These are phyloP conservation scores for Nomada fucata DNA, from an alignment of 2,888 invertebrate species.

Conservation along the genomic window DNA sequence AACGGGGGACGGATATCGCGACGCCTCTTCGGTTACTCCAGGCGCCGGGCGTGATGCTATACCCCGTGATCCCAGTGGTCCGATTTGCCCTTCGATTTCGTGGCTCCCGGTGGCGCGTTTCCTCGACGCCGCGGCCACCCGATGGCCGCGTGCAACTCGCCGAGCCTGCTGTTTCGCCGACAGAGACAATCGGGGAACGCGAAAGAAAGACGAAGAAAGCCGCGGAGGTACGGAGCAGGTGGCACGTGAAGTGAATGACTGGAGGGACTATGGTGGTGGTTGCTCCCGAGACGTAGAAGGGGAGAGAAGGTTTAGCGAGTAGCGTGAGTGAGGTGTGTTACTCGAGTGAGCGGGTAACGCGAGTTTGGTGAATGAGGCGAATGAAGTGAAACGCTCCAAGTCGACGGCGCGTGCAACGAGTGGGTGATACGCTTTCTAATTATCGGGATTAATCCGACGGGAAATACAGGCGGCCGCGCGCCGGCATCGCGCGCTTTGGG, in stretches of 20 bases:
- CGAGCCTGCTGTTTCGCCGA: constrained; percentile 33
- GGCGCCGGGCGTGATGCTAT: constrained; percentile 6
- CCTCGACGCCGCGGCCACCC: constrained; percentile 49
- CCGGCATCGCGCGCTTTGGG: constrained; percentile 61
- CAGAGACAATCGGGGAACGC: background rate
- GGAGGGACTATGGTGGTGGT: constrained; percentile 61
- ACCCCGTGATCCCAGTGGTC: constrained; percentile 36
- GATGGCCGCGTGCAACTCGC: constrained; percentile 19
- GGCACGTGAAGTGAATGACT: constrained; percentile 73
- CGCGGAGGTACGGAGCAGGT: constrained; percentile 63
- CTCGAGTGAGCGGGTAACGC: constrained; percentile 76
- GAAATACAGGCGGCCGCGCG: constrained; percentile 65
- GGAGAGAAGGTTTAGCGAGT: constrained; percentile 65
- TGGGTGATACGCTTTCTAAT: constrained; percentile 81
- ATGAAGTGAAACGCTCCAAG: constrained; percentile 78
- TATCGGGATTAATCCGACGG: constrained; percentile 75
- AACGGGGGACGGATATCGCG: constrained; percentile 13
- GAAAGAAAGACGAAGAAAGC: constrained; percentile 28
- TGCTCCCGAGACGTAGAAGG: constrained; percentile 54
- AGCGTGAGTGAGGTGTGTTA: constrained; percentile 68
- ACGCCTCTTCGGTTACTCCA: constrained; percentile 5
- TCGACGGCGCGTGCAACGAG: constrained; percentile 77
- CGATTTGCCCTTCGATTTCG: constrained; percentile 59
- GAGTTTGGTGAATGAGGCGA: constrained; percentile 77
- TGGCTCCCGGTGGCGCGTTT: constrained; percentile 53